Evolutionary conservation across 2,797 vertebrate species (phyloP).

Genomic region (Adrianichthys oophorus): DNA sequence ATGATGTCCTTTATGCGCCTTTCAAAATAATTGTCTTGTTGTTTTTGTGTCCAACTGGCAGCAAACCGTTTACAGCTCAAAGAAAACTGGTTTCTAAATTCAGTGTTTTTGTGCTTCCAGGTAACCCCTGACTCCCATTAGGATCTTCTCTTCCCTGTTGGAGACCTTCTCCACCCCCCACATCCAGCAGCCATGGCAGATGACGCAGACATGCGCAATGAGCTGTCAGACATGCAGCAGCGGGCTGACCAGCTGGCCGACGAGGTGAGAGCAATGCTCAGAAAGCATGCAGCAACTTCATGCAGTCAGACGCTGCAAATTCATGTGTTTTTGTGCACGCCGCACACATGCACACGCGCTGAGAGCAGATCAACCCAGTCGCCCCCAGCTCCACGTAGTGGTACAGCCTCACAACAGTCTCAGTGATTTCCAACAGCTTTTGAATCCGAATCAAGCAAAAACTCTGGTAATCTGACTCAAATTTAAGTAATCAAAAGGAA

Average conservation of each 20-base stretch:
- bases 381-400: constrained; percentile 58
- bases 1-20: background rate
- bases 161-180: constrained; percentile 72
- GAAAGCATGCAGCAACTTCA: background rate
- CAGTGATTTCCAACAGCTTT: constrained; percentile 1
- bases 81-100: no score
- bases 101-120: constrained; percentile 48
- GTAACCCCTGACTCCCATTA: constrained; percentile 70
- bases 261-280: constrained; percentile 82
- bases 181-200: constrained; percentile 90
- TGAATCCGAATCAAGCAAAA: background rate
- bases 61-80: no score
- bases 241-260: constrained; percentile 97
- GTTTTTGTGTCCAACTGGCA: no score
- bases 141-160: constrained; percentile 73
- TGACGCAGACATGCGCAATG: constrained; percentile 98
- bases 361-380: constrained; percentile 45
- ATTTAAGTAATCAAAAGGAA: background rate
- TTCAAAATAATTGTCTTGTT: background rate
- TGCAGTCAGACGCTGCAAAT: background rate
- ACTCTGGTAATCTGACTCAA: background rate
- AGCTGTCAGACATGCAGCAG: constrained; percentile 99
- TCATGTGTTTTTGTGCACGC: constrained; percentile 12
- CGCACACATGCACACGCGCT: background rate
- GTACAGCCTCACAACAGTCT: constrained; percentile 49